Percentiles rank a stretch among this genome's conserved stretches.
Evolutionary conservation across 2,888 invertebrate species (phyloP).

Genomic region (Chalcis sispes): DNA sequence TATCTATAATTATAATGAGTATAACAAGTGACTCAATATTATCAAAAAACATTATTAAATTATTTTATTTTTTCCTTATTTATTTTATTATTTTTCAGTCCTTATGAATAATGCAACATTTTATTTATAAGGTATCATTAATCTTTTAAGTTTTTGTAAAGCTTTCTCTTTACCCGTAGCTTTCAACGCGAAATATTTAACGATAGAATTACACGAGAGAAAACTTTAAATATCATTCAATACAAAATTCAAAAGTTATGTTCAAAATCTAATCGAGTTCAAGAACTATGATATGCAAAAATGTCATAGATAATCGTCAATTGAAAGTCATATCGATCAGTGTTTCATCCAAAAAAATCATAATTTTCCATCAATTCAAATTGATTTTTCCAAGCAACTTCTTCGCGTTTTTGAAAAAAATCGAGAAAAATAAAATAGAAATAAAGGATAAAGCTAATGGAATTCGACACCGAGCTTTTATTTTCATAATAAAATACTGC

Average conservation of each 20-base stretch:
- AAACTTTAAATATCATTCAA: not conserved
- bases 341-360: not conserved
- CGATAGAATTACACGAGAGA: not conserved
- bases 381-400: not conserved
- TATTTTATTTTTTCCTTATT: too few relatives aligned
- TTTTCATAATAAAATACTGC: conserved; percentile 24
- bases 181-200: not conserved
- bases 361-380: conserved; percentile 34
- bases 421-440: not conserved
- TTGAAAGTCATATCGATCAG: conserved; percentile 18
- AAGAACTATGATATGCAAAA: not conserved
- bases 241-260: not conserved
- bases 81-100: too few relatives aligned
- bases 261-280: not conserved
- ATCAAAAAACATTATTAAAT: too few relatives aligned
- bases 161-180: not conserved
- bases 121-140: too few relatives aligned
- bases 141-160: not conserved
- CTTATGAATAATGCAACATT: too few relatives aligned
- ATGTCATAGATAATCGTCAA: conserved; percentile 25
- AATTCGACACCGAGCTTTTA: conserved; percentile 3
- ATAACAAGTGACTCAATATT: too few relatives aligned
- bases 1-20: too few relatives aligned
- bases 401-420: not conserved
- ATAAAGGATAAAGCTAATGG: not conserved